Conservation (phyloP, 2,113 vertebrate species). For the Sylvia atricapilla region DNA sequence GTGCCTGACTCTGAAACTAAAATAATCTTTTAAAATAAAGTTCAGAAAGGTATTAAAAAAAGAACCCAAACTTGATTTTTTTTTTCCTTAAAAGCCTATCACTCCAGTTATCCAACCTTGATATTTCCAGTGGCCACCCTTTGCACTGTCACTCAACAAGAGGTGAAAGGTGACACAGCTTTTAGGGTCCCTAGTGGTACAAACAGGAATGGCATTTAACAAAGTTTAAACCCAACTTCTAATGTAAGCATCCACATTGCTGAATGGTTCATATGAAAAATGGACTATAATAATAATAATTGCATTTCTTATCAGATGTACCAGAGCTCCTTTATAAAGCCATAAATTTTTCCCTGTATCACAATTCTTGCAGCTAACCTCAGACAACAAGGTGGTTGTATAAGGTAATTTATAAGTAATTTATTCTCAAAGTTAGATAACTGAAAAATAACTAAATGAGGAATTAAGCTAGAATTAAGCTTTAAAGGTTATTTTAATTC, state of each 20-base stretch:
- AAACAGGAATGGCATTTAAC: background rate
- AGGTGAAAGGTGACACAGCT: background rate
- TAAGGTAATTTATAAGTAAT: background rate
- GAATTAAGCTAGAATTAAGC: background rate
- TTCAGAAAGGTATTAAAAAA: background rate
- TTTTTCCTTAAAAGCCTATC: background rate
- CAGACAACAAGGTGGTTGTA: background rate
- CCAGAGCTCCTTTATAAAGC: background rate
- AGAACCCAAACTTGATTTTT: background rate
- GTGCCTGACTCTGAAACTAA: background rate
- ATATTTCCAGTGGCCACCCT: background rate
- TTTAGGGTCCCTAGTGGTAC: background rate
- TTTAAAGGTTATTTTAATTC: background rate
- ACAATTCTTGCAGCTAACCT: background rate
- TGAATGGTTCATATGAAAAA: background rate
- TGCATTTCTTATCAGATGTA: background rate
- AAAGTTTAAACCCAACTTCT: background rate
- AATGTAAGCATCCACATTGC: background rate
- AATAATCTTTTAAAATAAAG: background rate
- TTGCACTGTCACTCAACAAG: background rate
- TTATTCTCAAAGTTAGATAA: background rate
- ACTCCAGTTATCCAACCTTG: background rate
- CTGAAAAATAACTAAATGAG: background rate
- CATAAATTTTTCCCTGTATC: background rate
- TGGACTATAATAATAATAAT: background rate